These are phyloP conservation scores for Notoglanidium macrostoma DNA, from an alignment of 2,797 vertebrate species.

Conservation along the genomic window DNA sequence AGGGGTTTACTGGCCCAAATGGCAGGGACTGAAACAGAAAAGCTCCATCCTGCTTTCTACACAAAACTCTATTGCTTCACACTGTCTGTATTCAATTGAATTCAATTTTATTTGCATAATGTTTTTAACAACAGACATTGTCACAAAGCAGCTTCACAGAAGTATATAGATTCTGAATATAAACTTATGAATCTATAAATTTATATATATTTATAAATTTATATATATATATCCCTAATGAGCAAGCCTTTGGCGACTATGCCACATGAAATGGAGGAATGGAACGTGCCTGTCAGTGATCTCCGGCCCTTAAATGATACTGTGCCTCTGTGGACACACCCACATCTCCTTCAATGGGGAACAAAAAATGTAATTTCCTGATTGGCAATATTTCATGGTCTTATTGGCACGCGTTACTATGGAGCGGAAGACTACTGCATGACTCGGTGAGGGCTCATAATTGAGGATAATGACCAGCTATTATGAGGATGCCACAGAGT, in stretches of 20 bases:
- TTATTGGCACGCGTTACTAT: constrained; percentile 10
- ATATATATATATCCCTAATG: too few relatives aligned
- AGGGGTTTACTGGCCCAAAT: constrained; percentile 47
- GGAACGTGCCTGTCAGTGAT: constrained; percentile 5
- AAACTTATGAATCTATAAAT: too few relatives aligned
- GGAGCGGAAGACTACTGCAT: neutral
- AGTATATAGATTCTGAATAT: too few relatives aligned
- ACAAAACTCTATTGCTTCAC: constrained; percentile 59
- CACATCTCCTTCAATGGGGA: neutral
- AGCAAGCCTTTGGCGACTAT: too few relatives aligned
- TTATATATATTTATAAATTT: too few relatives aligned
- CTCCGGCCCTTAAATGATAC: constrained; percentile 15
- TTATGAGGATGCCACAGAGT: constrained; percentile 1
- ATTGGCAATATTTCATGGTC: constrained; percentile 20
- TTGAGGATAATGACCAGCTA: constrained; percentile 37
- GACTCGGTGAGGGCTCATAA: constrained; percentile 14
- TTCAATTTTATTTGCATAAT: too few relatives aligned
- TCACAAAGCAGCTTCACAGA: too few relatives aligned
- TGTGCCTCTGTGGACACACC: neutral
- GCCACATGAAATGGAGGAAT: neutral
- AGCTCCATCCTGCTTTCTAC: constrained; percentile 46
- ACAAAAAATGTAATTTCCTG: neutral
- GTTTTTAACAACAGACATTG: too few relatives aligned
- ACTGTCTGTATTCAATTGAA: constrained; percentile 47
- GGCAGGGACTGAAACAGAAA: constrained; percentile 60